A percentile compares a stretch with the other conserved stretches of the same genome.
Conservation (phyloP, 2,113 vertebrate species). For the Chauna torquata region DNA sequence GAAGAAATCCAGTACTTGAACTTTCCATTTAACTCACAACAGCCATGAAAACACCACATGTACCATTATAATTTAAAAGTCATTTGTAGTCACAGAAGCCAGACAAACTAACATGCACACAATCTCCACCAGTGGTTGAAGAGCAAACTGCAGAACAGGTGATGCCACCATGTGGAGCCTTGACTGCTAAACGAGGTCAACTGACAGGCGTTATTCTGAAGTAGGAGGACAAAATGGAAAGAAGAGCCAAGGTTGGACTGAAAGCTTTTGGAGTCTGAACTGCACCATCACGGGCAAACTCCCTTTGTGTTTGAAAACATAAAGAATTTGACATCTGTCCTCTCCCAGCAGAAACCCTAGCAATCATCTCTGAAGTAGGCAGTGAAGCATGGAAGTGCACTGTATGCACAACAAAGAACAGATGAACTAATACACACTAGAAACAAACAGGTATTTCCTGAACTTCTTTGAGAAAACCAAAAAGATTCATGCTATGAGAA, state of each 20-base stretch:
- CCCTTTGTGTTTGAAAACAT: slow-evolving; percentile 14
- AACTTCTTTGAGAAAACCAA: not conserved
- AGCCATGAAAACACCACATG: not conserved
- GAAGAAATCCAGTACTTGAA: not conserved
- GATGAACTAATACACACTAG: not conserved
- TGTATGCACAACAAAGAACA: not conserved
- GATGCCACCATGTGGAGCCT: slow-evolving; percentile 37
- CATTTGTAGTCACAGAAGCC: not conserved
- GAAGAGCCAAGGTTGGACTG: not conserved
- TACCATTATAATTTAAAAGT: not conserved
- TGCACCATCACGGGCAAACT: not conserved
- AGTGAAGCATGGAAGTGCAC: not conserved
- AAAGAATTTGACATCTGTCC: slow-evolving; percentile 49
- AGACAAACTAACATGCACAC: not conserved
- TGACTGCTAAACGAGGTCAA: slow-evolving; percentile 39
- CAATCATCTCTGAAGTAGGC: not conserved
- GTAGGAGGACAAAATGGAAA: not conserved
- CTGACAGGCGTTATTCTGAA: slow-evolving; percentile 12
- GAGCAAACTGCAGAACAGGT: slow-evolving; percentile 29
- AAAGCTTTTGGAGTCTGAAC: slow-evolving; percentile 2
- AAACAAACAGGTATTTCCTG: not conserved
- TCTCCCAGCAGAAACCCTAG: not conserved
- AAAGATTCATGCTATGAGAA: not conserved
- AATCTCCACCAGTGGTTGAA: not conserved
- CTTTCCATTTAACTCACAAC: not conserved